Percentiles rank a stretch among this genome's conserved stretches.
phyloP scores from a whole-genome alignment of 2,888 invertebrate genomes.

The Napeogenes inachia region DNA sequence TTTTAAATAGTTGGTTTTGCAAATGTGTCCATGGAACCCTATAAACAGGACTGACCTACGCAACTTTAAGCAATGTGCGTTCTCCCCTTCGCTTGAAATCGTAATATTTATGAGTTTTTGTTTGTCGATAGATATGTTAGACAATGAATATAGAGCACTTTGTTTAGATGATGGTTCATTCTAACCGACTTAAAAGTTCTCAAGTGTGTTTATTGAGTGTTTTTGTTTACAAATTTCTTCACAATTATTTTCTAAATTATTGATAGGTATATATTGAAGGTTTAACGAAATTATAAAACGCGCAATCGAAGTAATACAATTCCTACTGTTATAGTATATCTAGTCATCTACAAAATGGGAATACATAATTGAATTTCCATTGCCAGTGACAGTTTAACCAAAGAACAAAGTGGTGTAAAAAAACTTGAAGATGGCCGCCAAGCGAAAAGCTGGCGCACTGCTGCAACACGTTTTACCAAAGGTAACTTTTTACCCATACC shows the following conservation, averaged over 20 bases:
- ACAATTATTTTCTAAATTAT: neutral
- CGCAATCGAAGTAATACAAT: slow-evolving; percentile 27
- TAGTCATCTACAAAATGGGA: slow-evolving; percentile 46
- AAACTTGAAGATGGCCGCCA: slow-evolving; percentile 80
- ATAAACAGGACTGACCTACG: slow-evolving; percentile 34
- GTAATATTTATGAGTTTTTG: slow-evolving; percentile 20
- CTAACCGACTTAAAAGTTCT: neutral
- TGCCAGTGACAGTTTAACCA: slow-evolving; percentile 47
- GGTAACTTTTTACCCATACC: slow-evolving; percentile 55
- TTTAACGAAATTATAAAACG: slow-evolving; percentile 2
- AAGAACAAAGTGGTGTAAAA: slow-evolving; percentile 65
- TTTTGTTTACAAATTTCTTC: slow-evolving; percentile 4
- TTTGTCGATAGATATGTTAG: neutral
- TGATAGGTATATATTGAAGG: slow-evolving; percentile 1
- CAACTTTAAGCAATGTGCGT: slow-evolving; percentile 31
- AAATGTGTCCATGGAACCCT: slow-evolving; percentile 18
- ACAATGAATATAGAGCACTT: neutral
- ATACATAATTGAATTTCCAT: slow-evolving; percentile 50
- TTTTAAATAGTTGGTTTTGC: neutral
- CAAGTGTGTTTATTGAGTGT: neutral
- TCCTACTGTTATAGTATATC: slow-evolving; percentile 14
- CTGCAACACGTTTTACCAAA: slow-evolving; percentile 82
- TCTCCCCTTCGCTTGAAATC: slow-evolving; percentile 22
- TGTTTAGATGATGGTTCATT: neutral
- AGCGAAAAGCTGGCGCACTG: slow-evolving; percentile 85